A percentile compares a stretch with the other conserved stretches of the same genome.
These are phyloP conservation scores for Halcyon senegalensis DNA, from an alignment of 2,113 vertebrate genomes.

Conservation along the genomic window DNA sequence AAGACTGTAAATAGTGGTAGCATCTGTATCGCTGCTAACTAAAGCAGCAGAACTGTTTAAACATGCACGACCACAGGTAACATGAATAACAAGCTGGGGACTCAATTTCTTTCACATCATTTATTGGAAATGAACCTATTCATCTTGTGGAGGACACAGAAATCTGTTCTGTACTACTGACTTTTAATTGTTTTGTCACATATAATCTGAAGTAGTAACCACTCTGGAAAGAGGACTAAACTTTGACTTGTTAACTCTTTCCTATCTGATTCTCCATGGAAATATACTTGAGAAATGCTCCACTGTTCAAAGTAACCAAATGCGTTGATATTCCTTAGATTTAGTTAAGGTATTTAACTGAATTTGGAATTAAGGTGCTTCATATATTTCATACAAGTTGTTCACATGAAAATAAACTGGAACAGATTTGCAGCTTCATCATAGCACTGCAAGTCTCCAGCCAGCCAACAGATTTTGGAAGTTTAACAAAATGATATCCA, in stretches of 20 bases:
- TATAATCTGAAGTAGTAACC: neutral
- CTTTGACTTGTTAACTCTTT: conserved; percentile 11
- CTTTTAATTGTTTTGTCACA: conserved; percentile 2
- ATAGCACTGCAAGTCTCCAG: neutral
- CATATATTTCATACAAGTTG: neutral
- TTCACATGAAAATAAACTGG: neutral
- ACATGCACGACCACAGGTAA: conserved; percentile 2
- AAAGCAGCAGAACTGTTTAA: conserved; percentile 3
- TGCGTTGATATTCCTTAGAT: neutral
- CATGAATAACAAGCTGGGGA: neutral
- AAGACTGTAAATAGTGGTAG: neutral
- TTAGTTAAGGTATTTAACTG: neutral
- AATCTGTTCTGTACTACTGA: neutral
- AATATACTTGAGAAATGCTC: neutral
- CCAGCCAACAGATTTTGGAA: neutral
- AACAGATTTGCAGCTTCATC: neutral
- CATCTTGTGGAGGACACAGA: neutral
- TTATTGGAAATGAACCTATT: conserved; percentile 4
- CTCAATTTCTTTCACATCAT: neutral
- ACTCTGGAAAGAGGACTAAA: neutral
- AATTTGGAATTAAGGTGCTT: neutral
- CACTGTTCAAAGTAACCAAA: neutral
- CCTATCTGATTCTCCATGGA: neutral
- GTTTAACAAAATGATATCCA: neutral
- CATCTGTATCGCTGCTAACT: neutral